Evolutionary conservation across 2,888 invertebrate genomes (phyloP), one percentile per base, ranked within the genome.

Genomic region (Sussaba pulchella): DNA sequence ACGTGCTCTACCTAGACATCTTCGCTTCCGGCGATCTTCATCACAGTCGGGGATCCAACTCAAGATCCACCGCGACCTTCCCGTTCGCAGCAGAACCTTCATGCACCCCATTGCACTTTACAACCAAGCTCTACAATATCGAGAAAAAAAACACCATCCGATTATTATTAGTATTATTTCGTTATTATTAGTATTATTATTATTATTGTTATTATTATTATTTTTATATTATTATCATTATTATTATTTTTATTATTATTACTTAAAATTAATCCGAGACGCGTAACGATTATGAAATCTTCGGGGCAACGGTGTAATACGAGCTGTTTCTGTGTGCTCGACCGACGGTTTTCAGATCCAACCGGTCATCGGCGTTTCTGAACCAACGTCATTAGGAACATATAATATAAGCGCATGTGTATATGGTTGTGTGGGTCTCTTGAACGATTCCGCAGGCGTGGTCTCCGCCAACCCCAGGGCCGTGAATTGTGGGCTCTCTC

Each of bases 401-500:
- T 52, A 41, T 41, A 19, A 2, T 31, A 39, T n/a, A 21, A 61
- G 43, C 31, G 36, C 39, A 41, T 57, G 31, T 57, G 14, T 57
- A 14, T 64, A 67, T 39, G 43, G 14, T 63, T 54, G 31, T 50
- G 61, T 66, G 39, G 45, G 63, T 63, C n/a, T n/a, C n/a, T 39
- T 36, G 66, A 67, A 66, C 63, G 59, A 71, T 73, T 81, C 61
- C 64, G 57, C 57, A 76, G 77, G 77, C 77, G 72, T 72, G 77
- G 76, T 61, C n/a, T n/a, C 71, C 71, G 72, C 63, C 80, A 69
- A 67, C 61, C 57, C 47, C 80, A 81, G 76, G 80, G 57, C 64
- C 77, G 80, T 73, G 80, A 81, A 81, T 81, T 73, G 80, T 73
- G 63, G 54, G 45, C 72, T 67, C 76, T 71, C 74, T 50, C 50